Conservation (phyloP, 1,140 invertebrate genomes). For the Ganaspis sp. region DNA sequence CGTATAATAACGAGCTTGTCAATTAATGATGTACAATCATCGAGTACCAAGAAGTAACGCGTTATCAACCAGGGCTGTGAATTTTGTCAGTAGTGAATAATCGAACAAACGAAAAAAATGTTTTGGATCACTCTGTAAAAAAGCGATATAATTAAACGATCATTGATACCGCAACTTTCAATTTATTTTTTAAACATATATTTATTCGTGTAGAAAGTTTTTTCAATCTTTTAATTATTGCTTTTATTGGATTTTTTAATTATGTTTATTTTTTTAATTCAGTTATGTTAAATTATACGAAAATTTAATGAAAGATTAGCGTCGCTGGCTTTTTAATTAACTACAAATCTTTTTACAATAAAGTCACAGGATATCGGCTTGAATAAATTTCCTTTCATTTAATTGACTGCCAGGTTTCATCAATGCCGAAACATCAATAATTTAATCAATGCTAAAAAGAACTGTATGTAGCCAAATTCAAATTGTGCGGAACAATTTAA, state of each 20-base stretch:
- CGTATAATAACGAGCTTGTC: not conserved
- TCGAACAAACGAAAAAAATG: not conserved
- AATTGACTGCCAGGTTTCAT: not conserved
- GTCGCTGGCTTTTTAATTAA: not conserved
- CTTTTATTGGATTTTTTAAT: too few species aligned
- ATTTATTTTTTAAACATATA: too few species aligned
- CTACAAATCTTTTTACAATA: not conserved
- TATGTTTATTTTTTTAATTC: too few species aligned
- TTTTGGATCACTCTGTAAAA: too few species aligned
- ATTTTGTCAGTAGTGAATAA: not conserved
- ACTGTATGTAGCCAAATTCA: not conserved
- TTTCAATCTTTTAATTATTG: too few species aligned
- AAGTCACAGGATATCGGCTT: conserved; percentile 1
- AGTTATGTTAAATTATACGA: too few species aligned
- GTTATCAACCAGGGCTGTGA: not conserved
- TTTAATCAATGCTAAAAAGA: not conserved
- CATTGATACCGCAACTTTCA: too few species aligned
- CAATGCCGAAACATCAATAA: not conserved
- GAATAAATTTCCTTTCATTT: conserved; percentile 2
- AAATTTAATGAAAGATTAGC: not conserved
- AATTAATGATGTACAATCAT: not conserved
- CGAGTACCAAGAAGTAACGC: conserved; percentile 11
- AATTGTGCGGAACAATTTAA: not conserved
- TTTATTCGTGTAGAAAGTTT: too few species aligned
- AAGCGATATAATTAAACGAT: not conserved